Evolutionary conservation across 2,113 vertebrate species (phyloP).

Genomic region (Cyrtonyx montezumae): DNA sequence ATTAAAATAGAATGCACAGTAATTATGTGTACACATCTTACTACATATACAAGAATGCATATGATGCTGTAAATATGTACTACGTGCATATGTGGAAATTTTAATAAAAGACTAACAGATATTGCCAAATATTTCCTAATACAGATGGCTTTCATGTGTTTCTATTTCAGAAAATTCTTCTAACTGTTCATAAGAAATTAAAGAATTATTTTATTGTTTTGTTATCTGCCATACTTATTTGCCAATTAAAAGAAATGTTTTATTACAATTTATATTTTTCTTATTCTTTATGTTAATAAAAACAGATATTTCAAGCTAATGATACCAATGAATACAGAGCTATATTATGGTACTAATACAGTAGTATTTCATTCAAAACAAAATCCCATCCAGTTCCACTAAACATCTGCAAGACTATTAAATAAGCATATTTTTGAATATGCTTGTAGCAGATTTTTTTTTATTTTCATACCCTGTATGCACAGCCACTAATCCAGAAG

Average conservation of each 20-base stretch:
- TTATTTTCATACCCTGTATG: not conserved
- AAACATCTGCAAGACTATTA: not conserved
- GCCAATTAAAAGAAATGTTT: conserved; percentile 43
- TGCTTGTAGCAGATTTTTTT: not conserved
- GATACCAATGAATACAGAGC: not conserved
- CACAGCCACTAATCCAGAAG: conserved; percentile 61
- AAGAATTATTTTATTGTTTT: conserved; percentile 51
- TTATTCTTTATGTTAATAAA: conserved; percentile 73
- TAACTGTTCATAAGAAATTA: conserved; percentile 21
- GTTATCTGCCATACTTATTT: conserved; percentile 6
- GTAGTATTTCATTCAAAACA: not conserved
- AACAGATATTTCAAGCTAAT: conserved; percentile 59
- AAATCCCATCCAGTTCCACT: not conserved
- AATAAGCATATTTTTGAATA: not conserved
- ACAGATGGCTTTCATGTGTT: not conserved
- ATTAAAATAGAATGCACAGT: conserved; percentile 11
- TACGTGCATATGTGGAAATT: conserved; percentile 27
- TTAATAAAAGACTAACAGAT: conserved; percentile 20
- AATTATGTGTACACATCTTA: not conserved
- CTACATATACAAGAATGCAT: not conserved
- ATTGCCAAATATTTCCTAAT: conserved; percentile 28
- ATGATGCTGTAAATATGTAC: conserved; percentile 41
- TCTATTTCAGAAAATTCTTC: not conserved
- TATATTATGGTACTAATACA: not conserved
- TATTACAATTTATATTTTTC: conserved; percentile 47